A percentile compares a stretch with the other conserved stretches of the same genome.
Evolutionary conservation across 2,888 invertebrate genomes (phyloP).

Genomic region (Scaptomyza polygonia): DNA sequence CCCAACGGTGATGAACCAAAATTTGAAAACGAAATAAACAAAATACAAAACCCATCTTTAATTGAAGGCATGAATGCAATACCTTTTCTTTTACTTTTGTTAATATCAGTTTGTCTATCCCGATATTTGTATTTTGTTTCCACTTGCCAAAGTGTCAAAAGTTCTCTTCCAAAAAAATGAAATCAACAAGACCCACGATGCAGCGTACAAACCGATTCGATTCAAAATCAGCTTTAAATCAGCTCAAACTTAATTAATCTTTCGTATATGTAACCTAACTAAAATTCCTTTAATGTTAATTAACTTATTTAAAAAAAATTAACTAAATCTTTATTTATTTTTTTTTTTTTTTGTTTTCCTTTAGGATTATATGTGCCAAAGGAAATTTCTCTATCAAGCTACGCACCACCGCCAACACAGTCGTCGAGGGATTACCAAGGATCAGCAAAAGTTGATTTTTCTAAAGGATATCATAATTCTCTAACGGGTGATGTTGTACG

Average conservation of each 20-base stretch:
- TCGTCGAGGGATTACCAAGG: neutral
- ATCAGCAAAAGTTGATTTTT: constrained; percentile 1
- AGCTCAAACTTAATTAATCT: too few species aligned
- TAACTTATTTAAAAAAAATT: neutral
- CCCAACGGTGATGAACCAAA: constrained; percentile 6
- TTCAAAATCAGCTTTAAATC: too few species aligned
- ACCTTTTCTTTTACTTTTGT: neutral
- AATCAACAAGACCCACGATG: too few species aligned
- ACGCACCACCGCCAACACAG: constrained; percentile 79
- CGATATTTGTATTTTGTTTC: neutral
- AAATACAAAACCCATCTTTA: neutral
- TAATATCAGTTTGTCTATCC: neutral
- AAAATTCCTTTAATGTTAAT: neutral
- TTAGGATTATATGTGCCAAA: constrained; percentile 83
- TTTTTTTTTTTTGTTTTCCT: neutral
- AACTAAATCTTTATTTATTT: neutral
- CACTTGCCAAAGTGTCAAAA: neutral
- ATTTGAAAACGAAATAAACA: constrained; percentile 1
- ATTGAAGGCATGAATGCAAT: constrained; percentile 26
- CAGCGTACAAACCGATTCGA: too few species aligned
- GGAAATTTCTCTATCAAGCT: constrained; percentile 83
- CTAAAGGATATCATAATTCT: constrained; percentile 1
- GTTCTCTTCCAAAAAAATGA: too few species aligned
- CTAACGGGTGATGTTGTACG: neutral
- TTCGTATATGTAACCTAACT: neutral